phyloP scores from a whole-genome alignment of 1,140 invertebrate species.

The Stegodyphus mimosarum region DNA sequence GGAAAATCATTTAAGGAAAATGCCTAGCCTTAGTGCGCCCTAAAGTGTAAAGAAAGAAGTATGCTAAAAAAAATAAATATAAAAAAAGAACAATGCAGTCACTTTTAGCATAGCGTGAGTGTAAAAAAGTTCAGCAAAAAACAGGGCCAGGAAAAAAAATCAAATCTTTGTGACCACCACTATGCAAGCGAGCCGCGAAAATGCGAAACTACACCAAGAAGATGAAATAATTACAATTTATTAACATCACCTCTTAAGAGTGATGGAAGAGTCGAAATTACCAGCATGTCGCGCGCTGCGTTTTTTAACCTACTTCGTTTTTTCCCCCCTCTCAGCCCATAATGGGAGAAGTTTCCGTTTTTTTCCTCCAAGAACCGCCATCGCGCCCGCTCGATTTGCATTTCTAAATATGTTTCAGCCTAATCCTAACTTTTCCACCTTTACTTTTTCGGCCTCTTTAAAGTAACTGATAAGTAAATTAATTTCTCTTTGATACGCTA shows the following conservation, averaged over 20 bases:
- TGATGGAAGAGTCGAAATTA: constrained; percentile 45
- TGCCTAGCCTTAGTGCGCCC: background rate
- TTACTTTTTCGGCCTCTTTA: constrained; percentile 33
- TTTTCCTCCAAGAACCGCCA: background rate
- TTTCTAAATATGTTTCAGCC: constrained; percentile 49
- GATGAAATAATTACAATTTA: constrained; percentile 58
- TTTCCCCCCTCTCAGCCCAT: constrained; percentile 8
- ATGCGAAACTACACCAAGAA: constrained; percentile 31
- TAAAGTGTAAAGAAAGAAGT: too few relatives aligned
- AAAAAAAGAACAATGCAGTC: background rate
- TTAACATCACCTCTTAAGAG: constrained; percentile 43
- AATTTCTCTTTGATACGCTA: constrained; percentile 59
- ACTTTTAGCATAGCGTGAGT: background rate
- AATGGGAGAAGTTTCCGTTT: constrained; percentile 37
- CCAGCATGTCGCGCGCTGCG: constrained; percentile 34
- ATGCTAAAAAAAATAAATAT: background rate
- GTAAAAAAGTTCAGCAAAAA: constrained; percentile 1
- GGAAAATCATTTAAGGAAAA: background rate
- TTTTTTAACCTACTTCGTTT: constrained; percentile 49
- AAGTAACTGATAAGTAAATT: constrained; percentile 59
- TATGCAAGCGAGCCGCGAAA: background rate
- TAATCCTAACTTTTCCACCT: constrained; percentile 53
- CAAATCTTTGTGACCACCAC: constrained; percentile 33
- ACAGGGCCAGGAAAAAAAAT: constrained; percentile 5
- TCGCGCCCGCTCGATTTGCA: constrained; percentile 41